A percentile compares a stretch with the other conserved stretches of the same genome.
Conservation (phyloP, 2,888 invertebrate species). For the Epinotia ramella region DNA sequence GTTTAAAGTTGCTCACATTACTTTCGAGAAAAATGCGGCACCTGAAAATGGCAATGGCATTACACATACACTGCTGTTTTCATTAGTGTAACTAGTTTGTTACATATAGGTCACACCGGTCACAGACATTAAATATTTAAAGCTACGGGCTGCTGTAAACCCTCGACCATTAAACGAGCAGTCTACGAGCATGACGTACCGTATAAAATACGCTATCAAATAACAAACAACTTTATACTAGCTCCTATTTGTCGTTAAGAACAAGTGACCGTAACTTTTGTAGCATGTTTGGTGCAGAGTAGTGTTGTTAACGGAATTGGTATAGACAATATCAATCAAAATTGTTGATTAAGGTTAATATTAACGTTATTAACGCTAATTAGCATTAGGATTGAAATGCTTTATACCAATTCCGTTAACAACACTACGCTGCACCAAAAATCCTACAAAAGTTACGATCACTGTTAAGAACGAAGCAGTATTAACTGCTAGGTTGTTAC, state of each 20-base stretch:
- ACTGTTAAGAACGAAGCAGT: neutral
- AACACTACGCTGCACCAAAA: too few relatives aligned
- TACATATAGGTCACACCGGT: neutral
- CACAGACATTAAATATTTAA: neutral
- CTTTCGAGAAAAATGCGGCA: neutral
- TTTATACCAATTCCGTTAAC: too few relatives aligned
- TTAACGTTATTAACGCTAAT: too few relatives aligned
- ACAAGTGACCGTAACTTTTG: too few relatives aligned
- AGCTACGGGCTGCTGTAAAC: neutral
- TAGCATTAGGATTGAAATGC: too few relatives aligned
- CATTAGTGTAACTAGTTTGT: neutral
- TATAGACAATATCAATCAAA: too few relatives aligned
- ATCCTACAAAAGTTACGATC: too few relatives aligned
- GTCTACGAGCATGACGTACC: neutral
- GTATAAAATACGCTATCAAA: neutral
- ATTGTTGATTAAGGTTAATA: too few relatives aligned
- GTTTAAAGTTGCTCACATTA: too few relatives aligned
- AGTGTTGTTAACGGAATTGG: too few relatives aligned
- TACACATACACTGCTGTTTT: conserved; percentile 2
- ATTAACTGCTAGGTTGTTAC: neutral
- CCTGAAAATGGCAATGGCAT: neutral
- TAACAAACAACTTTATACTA: neutral
- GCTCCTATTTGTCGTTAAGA: neutral
- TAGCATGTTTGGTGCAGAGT: too few relatives aligned
- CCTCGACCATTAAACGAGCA: neutral